phyloP scores from a whole-genome alignment of 2,113 vertebrate species.

The Orycteropus afer region DNA sequence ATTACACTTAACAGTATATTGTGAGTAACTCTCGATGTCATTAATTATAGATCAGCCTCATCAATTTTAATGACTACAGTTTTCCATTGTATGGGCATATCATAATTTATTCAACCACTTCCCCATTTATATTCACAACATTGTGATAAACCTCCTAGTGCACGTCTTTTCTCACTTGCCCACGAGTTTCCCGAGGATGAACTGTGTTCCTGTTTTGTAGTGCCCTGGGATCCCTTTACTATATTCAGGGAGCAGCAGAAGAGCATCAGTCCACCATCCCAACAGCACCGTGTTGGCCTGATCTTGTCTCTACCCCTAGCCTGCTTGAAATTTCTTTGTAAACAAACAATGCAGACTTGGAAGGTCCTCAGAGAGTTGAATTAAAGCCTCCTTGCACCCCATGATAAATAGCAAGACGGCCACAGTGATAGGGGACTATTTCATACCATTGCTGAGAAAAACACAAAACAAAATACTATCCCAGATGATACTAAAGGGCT shows the following conservation, averaged over 20 bases:
- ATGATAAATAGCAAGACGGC: not conserved
- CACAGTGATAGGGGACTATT: not conserved
- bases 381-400: not conserved
- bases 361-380: not conserved
- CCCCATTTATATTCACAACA: not conserved
- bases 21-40: not conserved
- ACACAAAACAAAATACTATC: not conserved
- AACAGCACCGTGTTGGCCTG: not conserved
- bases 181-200: not conserved
- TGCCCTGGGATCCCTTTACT: no score
- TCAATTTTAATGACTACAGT: constrained; percentile 36
- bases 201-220: not conserved
- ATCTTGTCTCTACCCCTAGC: not conserved
- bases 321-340: constrained; percentile 10
- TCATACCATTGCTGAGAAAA: constrained; percentile 3
- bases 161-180: not conserved
- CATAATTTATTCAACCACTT: constrained; percentile 4
- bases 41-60: constrained; percentile 11
- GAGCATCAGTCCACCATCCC: not conserved
- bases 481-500: not conserved
- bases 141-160: not conserved
- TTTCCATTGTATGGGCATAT: not conserved
- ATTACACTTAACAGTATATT: constrained; percentile 1
- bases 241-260: not conserved
- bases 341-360: not conserved